phyloP scores from a whole-genome alignment of 2,797 vertebrate species.

The Orestias chungarensis region DNA sequence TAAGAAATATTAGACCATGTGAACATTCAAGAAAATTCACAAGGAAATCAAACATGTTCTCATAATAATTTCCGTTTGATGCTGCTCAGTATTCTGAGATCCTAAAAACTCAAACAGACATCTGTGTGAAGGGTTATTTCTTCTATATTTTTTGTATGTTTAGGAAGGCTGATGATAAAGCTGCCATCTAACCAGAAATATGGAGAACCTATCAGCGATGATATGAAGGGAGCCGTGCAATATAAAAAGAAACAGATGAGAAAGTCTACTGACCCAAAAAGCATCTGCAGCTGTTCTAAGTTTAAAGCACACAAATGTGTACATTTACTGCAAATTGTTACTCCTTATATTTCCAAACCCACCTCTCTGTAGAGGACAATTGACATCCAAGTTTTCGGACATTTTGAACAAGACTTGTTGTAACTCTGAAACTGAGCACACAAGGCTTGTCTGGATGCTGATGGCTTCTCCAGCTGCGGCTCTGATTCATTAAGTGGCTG shows the following conservation, averaged over 20 bases:
- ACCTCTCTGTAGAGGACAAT: slow-evolving; percentile 7
- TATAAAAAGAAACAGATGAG: slow-evolving; percentile 8
- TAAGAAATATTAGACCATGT: too few species aligned
- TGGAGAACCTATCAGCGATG: slow-evolving; percentile 56
- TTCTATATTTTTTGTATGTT: too few species aligned
- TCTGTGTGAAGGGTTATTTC: slow-evolving; percentile 37
- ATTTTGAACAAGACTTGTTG: slow-evolving; percentile 23
- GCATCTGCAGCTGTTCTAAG: slow-evolving; percentile 23
- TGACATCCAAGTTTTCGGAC: slow-evolving; percentile 10
- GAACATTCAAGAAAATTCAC: background rate
- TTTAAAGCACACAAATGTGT: slow-evolving; percentile 12
- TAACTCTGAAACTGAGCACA: slow-evolving; percentile 34
- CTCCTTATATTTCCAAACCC: slow-evolving; percentile 21
- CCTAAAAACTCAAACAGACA: slow-evolving; percentile 13
- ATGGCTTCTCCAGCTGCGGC: slow-evolving; percentile 63
- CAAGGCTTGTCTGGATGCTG: slow-evolving; percentile 26
- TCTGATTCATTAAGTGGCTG: slow-evolving; percentile 43
- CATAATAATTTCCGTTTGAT: slow-evolving; percentile 43
- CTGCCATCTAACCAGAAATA: slow-evolving; percentile 42
- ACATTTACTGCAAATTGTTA: slow-evolving; percentile 17
- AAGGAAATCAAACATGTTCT: background rate
- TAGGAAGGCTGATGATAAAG: slow-evolving; percentile 17
- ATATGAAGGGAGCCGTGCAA: background rate
- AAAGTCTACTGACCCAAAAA: slow-evolving; percentile 17
- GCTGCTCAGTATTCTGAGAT: slow-evolving; percentile 48